A percentile compares a stretch with the other conserved stretches of the same genome.
These are phyloP conservation scores for Bibio marci DNA, from an alignment of 2,888 invertebrate genomes.

Conservation along the genomic window DNA sequence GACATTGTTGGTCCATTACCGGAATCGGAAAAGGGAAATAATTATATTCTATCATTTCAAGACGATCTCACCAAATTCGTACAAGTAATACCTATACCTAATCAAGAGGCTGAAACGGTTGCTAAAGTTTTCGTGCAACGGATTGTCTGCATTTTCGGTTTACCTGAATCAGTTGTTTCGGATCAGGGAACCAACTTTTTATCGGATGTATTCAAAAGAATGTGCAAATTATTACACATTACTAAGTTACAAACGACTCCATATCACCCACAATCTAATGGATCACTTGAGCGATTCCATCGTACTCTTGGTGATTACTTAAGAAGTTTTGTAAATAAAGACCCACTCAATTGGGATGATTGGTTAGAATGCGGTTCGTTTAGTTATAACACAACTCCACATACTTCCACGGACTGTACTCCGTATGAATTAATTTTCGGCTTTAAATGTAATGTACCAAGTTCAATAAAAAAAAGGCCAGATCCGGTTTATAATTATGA, in stretches of 20 bases:
- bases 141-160: not conserved
- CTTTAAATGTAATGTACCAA: not conserved
- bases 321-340: not conserved
- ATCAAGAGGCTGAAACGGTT: not conserved
- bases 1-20: not conserved
- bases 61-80: too few relatives aligned
- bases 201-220: not conserved
- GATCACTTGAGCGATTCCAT: not conserved
- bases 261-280: not conserved
- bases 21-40: not conserved
- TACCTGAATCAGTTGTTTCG: not conserved
- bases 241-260: too few relatives aligned
- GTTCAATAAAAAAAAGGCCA: not conserved
- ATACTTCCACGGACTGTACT: not conserved
- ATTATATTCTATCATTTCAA: not conserved
- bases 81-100: not conserved
- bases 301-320: too few relatives aligned
- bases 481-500: not conserved
- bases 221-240: not conserved
- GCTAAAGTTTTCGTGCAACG: not conserved
- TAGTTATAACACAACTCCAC: not conserved
- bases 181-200: not conserved
- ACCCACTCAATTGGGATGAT: not conserved
- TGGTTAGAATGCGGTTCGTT: not conserved
- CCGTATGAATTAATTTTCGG: not conserved